phyloP scores from a whole-genome alignment of 2,888 invertebrate genomes.

The Syrphus vitripennis region DNA sequence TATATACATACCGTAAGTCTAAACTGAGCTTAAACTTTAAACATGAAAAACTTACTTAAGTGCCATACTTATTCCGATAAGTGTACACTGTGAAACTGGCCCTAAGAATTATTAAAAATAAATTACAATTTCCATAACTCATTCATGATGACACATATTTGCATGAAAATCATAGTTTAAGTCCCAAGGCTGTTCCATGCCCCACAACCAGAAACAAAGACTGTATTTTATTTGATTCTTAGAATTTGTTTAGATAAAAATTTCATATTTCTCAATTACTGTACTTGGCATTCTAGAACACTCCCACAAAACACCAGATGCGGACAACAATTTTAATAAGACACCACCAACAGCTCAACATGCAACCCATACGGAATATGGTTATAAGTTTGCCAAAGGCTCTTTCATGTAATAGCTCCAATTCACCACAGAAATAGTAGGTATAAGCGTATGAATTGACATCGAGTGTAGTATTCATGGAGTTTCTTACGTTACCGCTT shows the following conservation, averaged over 20 bases:
- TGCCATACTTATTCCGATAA: too few relatives aligned
- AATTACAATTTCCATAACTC: background rate
- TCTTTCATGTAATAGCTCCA: slow-evolving; percentile 23
- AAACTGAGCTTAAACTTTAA: too few relatives aligned
- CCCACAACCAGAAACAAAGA: slow-evolving; percentile 6
- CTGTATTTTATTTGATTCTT: slow-evolving; percentile 9
- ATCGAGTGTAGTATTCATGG: background rate
- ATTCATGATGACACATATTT: background rate
- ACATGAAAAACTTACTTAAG: too few relatives aligned
- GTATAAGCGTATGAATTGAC: background rate
- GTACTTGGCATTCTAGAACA: slow-evolving; percentile 8
- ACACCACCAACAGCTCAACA: background rate
- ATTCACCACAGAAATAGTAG: slow-evolving; percentile 48
- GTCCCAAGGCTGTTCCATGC: background rate
- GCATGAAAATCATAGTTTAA: background rate
- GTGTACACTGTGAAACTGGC: too few relatives aligned
- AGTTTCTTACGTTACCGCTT: slow-evolving; percentile 27
- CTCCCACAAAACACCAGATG: slow-evolving; percentile 55
- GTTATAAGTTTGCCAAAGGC: slow-evolving; percentile 14
- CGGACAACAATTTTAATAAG: background rate
- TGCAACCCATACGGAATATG: background rate
- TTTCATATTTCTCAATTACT: slow-evolving; percentile 38
- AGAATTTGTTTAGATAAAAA: background rate
- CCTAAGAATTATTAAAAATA: background rate
- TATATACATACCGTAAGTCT: too few relatives aligned